phyloP scores from a whole-genome alignment of 1,140 invertebrate species.

The Hycleus cichorii region DNA sequence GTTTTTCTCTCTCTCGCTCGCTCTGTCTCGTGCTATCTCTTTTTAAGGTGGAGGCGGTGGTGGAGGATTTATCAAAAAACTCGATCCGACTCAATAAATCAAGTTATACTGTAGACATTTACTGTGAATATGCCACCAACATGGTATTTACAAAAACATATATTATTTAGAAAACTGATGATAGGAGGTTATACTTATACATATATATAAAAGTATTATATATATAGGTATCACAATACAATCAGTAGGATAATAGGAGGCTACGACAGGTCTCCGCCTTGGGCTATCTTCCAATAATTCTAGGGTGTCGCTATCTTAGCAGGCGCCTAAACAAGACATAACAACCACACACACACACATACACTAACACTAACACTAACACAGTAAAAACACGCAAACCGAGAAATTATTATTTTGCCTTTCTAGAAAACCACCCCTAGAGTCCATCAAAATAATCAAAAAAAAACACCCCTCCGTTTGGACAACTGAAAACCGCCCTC shows the following conservation, averaged over 20 bases:
- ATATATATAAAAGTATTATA: constrained; percentile 2
- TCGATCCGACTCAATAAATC: constrained; percentile 15
- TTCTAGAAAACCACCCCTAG: too few species aligned
- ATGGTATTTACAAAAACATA: constrained; percentile 29
- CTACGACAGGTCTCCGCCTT: constrained; percentile 24
- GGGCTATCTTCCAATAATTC: constrained; percentile 21
- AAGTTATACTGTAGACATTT: constrained; percentile 11
- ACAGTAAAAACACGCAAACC: not conserved
- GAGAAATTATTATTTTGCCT: too few species aligned
- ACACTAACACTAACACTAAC: too few species aligned
- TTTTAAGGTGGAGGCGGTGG: too few species aligned
- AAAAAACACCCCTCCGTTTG: too few species aligned
- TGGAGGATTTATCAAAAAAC: constrained; percentile 15
- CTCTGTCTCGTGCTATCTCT: too few species aligned
- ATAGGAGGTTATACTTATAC: not conserved
- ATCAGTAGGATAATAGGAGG: constrained; percentile 27
- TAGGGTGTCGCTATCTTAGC: constrained; percentile 21
- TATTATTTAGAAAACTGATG: constrained; percentile 19
- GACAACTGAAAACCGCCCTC: too few species aligned
- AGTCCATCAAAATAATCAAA: too few species aligned
- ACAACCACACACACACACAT: not conserved
- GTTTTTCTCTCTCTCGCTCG: too few species aligned
- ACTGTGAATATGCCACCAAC: constrained; percentile 25
- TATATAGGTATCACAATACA: constrained; percentile 16
- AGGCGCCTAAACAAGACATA: constrained; percentile 32